Conservation (phyloP, 2,113 vertebrate species). For the Chroicocephalus ridibundus region DNA sequence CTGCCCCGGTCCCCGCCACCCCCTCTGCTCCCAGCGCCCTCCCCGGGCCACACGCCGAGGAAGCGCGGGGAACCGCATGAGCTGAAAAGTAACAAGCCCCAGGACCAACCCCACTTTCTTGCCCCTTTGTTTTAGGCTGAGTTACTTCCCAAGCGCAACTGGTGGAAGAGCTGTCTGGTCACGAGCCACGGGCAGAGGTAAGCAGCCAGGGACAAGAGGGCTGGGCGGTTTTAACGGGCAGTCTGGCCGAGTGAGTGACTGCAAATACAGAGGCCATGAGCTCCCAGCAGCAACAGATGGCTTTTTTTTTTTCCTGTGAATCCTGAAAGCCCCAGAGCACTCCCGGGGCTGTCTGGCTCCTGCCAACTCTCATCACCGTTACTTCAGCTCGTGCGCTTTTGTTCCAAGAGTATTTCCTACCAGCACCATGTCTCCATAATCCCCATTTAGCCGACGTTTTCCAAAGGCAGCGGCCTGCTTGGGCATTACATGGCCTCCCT, state of each 20-base stretch:
- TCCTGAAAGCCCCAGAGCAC: not conserved
- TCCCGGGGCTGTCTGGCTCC: not conserved
- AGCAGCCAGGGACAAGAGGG: not conserved
- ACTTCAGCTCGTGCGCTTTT: not conserved
- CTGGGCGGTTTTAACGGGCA: not conserved
- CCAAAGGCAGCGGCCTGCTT: not conserved
- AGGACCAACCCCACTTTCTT: too few relatives aligned
- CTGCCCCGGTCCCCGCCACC: not conserved
- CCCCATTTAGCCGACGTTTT: not conserved
- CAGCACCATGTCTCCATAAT: not conserved
- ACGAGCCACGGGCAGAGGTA: not conserved
- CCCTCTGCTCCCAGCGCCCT: not conserved
- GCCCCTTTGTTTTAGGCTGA: not conserved
- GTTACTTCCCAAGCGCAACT: not conserved
- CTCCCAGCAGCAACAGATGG: not conserved
- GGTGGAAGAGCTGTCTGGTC: not conserved
- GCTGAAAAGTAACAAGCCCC: not conserved
- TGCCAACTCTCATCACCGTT: not conserved
- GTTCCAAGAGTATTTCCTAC: not conserved
- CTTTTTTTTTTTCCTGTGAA: not conserved
- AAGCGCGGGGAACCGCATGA: fast-evolving
- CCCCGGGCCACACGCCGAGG: fast-evolving
- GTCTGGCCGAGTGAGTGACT: not conserved
- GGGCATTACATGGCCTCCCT: not conserved
- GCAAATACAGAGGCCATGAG: not conserved